Conservation (phyloP, 2,888 invertebrate genomes). For the Tetranychus truncatus region DNA sequence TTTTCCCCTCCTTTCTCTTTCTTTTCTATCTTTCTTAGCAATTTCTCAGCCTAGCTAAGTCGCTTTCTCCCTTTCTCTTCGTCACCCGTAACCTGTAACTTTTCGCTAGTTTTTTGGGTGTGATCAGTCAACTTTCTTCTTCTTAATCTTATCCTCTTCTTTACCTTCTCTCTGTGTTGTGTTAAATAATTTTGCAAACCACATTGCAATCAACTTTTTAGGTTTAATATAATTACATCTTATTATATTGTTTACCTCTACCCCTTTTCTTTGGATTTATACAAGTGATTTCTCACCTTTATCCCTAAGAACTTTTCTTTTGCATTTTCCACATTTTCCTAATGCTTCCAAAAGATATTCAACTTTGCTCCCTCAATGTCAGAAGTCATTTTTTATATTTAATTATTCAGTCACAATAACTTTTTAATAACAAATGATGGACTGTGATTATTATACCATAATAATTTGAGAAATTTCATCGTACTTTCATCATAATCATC, state of each 20-base stretch:
- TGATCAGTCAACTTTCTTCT: neutral
- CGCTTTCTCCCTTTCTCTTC: neutral
- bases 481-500: neutral
- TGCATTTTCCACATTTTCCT: neutral
- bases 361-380: neutral
- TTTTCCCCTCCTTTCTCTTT: neutral
- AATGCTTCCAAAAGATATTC: neutral
- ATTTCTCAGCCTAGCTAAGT: too few relatives aligned
- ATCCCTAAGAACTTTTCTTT: neutral
- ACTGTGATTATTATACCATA: neutral
- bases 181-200: neutral
- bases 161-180: neutral
- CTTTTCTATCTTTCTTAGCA: neutral
- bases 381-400: neutral
- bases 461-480: neutral
- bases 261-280: neutral
- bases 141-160: neutral
- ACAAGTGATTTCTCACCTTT: neutral
- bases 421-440: neutral
- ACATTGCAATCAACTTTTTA: constrained; percentile 1
- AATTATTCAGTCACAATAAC: neutral
- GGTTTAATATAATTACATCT: constrained; percentile 1
- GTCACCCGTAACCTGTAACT: neutral
- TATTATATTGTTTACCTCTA: neutral
- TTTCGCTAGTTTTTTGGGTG: neutral